phyloP scores from a whole-genome alignment of 2,888 invertebrate species.

The Drosophila trichaetosa region DNA sequence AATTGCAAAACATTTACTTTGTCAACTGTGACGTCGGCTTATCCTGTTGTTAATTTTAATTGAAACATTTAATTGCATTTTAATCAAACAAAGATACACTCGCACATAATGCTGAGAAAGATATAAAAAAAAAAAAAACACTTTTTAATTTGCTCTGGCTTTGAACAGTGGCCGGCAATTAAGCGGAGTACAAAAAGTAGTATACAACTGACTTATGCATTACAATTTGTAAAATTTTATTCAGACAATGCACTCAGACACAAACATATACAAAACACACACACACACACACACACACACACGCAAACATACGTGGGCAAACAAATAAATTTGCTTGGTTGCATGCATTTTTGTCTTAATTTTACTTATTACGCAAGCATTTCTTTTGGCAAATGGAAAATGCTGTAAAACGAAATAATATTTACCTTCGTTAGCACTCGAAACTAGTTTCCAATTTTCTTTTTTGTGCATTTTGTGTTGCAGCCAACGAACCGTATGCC shows the following conservation, averaged over 20 bases:
- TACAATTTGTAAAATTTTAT: constrained; percentile 45
- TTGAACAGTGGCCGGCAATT: constrained; percentile 49
- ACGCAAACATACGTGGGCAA: neutral
- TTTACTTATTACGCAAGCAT: constrained; percentile 58
- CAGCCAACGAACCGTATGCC: constrained; percentile 68
- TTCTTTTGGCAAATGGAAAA: constrained; percentile 40
- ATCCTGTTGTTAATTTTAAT: constrained; percentile 71
- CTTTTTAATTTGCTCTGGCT: constrained; percentile 23
- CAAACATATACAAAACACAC: neutral
- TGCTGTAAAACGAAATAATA: constrained; percentile 70
- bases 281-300: neutral
- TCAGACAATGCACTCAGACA: constrained; percentile 41
- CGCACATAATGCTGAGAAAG: constrained; percentile 22
- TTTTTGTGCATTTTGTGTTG: constrained; percentile 63
- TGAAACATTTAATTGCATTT: constrained; percentile 76
- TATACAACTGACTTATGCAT: constrained; percentile 28
- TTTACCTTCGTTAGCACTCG: constrained; percentile 76
- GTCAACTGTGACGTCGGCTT: constrained; percentile 58
- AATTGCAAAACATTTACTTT: constrained; percentile 74
- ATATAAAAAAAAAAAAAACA: constrained; percentile 6
- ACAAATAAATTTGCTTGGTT: constrained; percentile 21
- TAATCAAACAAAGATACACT: constrained; percentile 47
- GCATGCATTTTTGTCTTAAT: constrained; percentile 24
- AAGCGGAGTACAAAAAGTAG: constrained; percentile 39
- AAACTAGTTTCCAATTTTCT: constrained; percentile 72